Evolutionary conservation across 1,140 invertebrate genomes (phyloP), one percentile per base, ranked within the genome.

Genomic region (Zaprionus camerounensis): DNA sequence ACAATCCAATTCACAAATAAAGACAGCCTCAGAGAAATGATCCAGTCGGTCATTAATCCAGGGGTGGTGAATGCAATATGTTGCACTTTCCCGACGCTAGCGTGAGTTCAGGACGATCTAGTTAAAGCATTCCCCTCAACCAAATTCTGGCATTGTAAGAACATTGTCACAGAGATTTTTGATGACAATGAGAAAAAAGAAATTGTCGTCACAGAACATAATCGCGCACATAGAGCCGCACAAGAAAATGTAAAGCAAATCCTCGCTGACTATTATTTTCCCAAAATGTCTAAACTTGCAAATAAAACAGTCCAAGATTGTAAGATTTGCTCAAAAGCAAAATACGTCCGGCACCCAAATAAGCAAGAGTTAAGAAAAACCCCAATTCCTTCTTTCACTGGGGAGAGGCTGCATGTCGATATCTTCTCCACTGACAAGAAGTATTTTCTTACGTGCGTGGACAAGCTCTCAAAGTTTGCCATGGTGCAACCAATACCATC

Each of bases 381-480:
- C 17, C 58, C 58, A 26, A 61, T 68, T 22, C 26, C 38, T 3
- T 41, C 24, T 3, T 66, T 41, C 5, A 34, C n/a, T 5, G 51
- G 24, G 34, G 51, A 58, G 36, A 44, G 20, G 26, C 13, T 57
- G 1, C 53, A 41, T 17, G 44, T 46, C 17, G 28, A 58, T 44
- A 31, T 34, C 46, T 68, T 68, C 58, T 68, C 41, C 1, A 49
- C 55, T 13, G 53, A 67, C 22, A 17, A 57, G 12, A 62, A 62
- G 13, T 46, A 28, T 28, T 46, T 62, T 6, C 11, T 49, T 12
- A 46, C 59, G 12, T 46, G 59, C 11, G 41, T 62, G 1, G 24
- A 46, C 44, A 67, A 67, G 26, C 49, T 67, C 22, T 67, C 64
- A 5, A 66, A 56, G 15, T 55, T 65, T 55, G 51, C 64, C 6